These are phyloP conservation scores for Mus spretus DNA, from an alignment of 2,797 vertebrate genomes.

Conservation along the genomic window DNA sequence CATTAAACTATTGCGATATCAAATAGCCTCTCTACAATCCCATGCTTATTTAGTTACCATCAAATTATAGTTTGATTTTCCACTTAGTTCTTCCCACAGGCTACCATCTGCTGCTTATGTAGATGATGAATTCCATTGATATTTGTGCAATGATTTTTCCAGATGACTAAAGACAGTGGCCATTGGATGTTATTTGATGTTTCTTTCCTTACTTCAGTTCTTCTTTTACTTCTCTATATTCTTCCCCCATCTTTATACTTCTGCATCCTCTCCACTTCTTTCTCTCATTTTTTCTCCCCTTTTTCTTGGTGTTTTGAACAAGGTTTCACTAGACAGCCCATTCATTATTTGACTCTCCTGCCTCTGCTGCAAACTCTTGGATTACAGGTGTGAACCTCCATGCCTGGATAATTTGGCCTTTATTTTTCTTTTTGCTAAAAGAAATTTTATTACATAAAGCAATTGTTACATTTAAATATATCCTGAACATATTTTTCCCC, in stretches of 20 bases:
- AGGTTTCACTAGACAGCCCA: not conserved
- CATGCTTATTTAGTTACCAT: conserved; percentile 55
- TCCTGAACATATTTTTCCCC: not conserved
- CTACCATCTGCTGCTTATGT: conserved; percentile 44
- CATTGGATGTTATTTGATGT: conserved; percentile 70
- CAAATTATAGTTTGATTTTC: conserved; percentile 73
- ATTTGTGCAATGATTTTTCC: conserved; percentile 56
- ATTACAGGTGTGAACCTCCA: not conserved
- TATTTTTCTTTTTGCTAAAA: not conserved
- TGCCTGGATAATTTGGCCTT: not conserved
- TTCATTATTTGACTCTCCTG: not conserved
- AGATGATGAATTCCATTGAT: conserved; percentile 54
- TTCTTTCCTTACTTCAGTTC: not conserved
- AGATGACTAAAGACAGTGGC: conserved; percentile 69
- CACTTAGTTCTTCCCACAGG: conserved; percentile 59
- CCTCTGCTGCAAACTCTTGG: not conserved
- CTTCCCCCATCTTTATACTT: not conserved
- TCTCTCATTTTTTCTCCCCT: not conserved
- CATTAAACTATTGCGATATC: conserved; percentile 49
- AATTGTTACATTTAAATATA: not conserved
- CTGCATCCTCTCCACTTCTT: not conserved
- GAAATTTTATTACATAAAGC: not conserved
- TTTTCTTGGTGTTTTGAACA: not conserved
- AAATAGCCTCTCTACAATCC: conserved; percentile 40
- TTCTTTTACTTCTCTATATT: not conserved